Base-by-base conservation (phyloP, 2,113 vertebrate genomes). In the Lasiurus borealis region DNA sequence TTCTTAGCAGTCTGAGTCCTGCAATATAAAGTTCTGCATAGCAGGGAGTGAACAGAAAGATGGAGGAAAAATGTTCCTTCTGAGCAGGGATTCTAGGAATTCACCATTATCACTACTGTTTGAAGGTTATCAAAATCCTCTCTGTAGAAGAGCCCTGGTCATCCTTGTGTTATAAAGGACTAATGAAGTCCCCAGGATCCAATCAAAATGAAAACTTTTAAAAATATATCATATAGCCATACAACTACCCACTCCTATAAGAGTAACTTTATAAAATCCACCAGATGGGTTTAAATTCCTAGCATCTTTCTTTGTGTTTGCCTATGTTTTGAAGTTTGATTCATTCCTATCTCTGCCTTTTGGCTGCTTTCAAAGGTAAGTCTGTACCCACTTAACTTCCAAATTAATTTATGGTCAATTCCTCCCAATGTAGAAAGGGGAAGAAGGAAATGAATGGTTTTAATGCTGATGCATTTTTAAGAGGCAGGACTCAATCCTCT, bases 321-420 rank as follows among this genome's bases (percentile, higher is more conserved):
- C 64, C 19, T 86, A 4, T 84, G 83, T 84, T 85, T 23, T 83
- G 54, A 81, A 88, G 72, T 54, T 75, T 94, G 73, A 90, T 80
- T 93, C 54, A 71, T 84, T 80, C 54, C 27, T 92, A 77, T 64
- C 71, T 95, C 93, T 96, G 59, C 34, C 96, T 97, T 92, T 96
- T 77, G 68, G 52, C 90, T 91, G 97, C 96, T 97, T 98, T 97
- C 68, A 96, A 97, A 97, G 78, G 92, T 78, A 93, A 95, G 64
- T 96, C 91, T 94, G 96, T 95, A 71, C 87, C 94, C 96, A 93
- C 90, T 97, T 91, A 95, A 95, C 95, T 96, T 95, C 59, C 96
- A 97, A 84, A 96, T 93, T 89, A 36, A 0, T 97, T 98, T 95
- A 91, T 93, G 85, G 75, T 95, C 91, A 97, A 96, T 64, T 85